phyloP scores from a whole-genome alignment of 2,113 vertebrate species.

The Lycocorax pyrrhopterus region DNA sequence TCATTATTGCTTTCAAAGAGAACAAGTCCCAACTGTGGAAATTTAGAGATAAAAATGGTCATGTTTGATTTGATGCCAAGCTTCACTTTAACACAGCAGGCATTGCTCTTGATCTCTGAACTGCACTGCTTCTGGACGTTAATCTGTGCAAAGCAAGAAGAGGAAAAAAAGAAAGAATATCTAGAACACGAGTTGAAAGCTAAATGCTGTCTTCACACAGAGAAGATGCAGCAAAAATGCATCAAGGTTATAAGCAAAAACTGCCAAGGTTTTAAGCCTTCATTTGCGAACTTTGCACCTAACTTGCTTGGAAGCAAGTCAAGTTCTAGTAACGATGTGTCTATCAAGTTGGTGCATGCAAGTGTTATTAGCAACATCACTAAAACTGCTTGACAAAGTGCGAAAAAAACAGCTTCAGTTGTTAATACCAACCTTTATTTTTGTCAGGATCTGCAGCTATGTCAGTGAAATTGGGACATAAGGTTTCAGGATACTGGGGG shows the following conservation, averaged over 20 bases:
- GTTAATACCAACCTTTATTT: conserved; percentile 76
- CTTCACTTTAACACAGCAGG: neutral
- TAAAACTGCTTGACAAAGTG: neutral
- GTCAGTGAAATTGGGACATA: conserved; percentile 80
- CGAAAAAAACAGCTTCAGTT: neutral
- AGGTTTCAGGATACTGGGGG: conserved; percentile 62
- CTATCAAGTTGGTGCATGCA: neutral
- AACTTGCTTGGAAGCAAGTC: neutral
- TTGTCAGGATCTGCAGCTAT: conserved; percentile 79
- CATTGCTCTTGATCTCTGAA: neutral
- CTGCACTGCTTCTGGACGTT: neutral
- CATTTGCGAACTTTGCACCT: neutral
- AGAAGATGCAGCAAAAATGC: neutral
- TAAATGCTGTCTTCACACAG: neutral
- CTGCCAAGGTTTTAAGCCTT: neutral
- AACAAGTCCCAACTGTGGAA: neutral
- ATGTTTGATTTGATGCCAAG: neutral
- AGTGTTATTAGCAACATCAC: neutral
- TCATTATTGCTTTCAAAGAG: neutral
- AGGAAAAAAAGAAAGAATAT: neutral
- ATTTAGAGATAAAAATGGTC: neutral
- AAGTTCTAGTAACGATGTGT: neutral
- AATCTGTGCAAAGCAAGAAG: neutral
- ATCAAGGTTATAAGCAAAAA: neutral
- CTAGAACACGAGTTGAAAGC: neutral